These are phyloP conservation scores for Paragorgia papillata DNA, from an alignment of 92 coral and sea anemone species.

Conservation along the genomic window DNA sequence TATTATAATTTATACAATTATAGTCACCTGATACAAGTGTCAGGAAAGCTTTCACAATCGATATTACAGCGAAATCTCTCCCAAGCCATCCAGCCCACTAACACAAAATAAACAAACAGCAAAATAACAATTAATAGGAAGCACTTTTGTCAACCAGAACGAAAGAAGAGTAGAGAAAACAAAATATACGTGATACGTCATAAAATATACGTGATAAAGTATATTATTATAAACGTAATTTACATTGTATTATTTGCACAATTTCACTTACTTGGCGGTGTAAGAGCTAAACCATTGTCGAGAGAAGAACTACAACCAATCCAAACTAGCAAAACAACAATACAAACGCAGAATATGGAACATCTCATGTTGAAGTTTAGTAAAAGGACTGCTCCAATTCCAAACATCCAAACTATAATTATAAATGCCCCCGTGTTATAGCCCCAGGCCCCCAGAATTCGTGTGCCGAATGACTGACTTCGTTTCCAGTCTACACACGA, in stretches of 20 bases:
- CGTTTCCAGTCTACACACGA: too few relatives aligned
- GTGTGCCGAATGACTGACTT: too few relatives aligned
- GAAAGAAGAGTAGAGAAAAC: background rate
- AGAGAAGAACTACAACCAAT: conserved; percentile 44
- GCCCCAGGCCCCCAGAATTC: too few relatives aligned
- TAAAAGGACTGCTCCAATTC: too few relatives aligned
- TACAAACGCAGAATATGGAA: background rate
- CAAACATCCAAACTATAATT: too few relatives aligned
- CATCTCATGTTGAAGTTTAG: too few relatives aligned
- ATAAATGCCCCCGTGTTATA: too few relatives aligned
- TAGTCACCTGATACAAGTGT: conserved; percentile 80
- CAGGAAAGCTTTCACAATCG: conserved; percentile 84
- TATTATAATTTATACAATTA: too few relatives aligned
- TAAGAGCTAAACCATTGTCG: conserved; percentile 76
- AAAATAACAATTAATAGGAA: background rate
- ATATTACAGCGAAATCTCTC: conserved; percentile 95
- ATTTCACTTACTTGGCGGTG: conserved; percentile 81
- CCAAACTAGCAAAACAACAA: conserved; percentile 16
- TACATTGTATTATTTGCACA: too few relatives aligned
- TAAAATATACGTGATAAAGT: too few relatives aligned
- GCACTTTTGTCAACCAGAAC: background rate
- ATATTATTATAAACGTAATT: too few relatives aligned
- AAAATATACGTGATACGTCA: too few relatives aligned
- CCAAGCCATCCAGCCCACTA: conserved; percentile 99
- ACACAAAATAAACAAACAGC: background rate